Conservation (phyloP, 30 jellyfish, hydroid and myxozoan genomes). For the Mastigias papua region DNA sequence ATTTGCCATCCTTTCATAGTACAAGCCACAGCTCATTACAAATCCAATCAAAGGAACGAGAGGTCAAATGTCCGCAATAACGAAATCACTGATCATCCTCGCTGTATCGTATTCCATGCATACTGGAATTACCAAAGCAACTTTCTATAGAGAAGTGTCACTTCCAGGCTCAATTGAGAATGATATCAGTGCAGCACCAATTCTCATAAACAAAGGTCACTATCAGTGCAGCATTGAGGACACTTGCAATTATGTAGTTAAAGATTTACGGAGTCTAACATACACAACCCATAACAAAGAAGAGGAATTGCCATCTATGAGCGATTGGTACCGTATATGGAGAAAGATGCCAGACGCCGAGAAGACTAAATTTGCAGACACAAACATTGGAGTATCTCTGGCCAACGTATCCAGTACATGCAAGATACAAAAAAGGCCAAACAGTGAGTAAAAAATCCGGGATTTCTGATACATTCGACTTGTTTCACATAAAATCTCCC, state of each 20-base stretch:
- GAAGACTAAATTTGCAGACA: too few relatives aligned
- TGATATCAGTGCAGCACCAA: neutral
- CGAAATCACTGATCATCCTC: neutral
- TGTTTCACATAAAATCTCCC: too few relatives aligned
- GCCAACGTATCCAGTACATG: neutral
- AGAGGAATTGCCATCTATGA: neutral
- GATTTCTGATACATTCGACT: too few relatives aligned
- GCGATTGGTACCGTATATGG: neutral
- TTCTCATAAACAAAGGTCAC: neutral
- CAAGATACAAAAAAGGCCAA: neutral
- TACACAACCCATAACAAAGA: neutral
- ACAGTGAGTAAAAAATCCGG: too few relatives aligned
- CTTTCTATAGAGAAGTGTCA: neutral
- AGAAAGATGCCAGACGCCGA: neutral
- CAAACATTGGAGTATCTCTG: neutral
- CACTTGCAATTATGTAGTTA: constrained; percentile 3
- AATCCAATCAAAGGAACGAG: too few relatives aligned
- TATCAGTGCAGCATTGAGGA: constrained; percentile 9
- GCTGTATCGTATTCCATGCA: neutral
- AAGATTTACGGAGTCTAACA: neutral
- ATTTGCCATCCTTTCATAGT: too few relatives aligned
- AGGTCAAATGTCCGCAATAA: neutral
- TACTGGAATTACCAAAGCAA: neutral
- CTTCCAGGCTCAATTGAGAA: neutral
- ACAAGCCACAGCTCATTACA: too few relatives aligned